Evolutionary conservation across 2,888 invertebrate genomes (phyloP).

Genomic region (Hybos culiciformis): DNA sequence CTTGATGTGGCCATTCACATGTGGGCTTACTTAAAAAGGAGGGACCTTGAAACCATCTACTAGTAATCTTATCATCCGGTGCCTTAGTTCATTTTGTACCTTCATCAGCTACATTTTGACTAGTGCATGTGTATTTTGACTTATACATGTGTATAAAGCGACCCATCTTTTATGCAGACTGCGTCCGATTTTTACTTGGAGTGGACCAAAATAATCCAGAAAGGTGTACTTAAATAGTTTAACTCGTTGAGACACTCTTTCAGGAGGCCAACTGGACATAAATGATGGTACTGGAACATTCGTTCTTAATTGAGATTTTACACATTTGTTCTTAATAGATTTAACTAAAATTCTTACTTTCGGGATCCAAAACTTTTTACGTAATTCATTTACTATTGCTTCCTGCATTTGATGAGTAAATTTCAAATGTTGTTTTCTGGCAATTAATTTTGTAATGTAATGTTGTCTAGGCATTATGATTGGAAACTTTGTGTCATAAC

Average conservation of each 20-base stretch:
- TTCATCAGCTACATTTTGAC: no score
- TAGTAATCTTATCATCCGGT: no score
- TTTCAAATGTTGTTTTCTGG: neutral
- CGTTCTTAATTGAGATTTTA: neutral
- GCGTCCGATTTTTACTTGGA: neutral
- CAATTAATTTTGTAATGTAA: neutral
- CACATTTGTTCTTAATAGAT: no score
- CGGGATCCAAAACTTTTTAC: neutral
- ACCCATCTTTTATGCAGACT: neutral
- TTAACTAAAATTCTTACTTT: neutral
- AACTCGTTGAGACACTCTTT: neutral
- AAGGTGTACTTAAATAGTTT: neutral
- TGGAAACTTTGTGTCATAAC: neutral
- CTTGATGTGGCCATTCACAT: no score
- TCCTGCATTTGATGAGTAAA: neutral
- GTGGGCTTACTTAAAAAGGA: no score
- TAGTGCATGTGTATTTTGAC: no score
- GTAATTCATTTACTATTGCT: neutral
- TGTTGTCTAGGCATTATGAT: neutral
- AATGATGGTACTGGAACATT: neutral
- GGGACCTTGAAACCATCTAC: no score
- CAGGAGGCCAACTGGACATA: neutral
- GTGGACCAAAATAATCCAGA: neutral
- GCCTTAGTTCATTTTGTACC: no score
- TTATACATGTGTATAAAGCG: neutral